Conservation (phyloP, 2,113 vertebrate genomes). For the Heterocephalus glaber region DNA sequence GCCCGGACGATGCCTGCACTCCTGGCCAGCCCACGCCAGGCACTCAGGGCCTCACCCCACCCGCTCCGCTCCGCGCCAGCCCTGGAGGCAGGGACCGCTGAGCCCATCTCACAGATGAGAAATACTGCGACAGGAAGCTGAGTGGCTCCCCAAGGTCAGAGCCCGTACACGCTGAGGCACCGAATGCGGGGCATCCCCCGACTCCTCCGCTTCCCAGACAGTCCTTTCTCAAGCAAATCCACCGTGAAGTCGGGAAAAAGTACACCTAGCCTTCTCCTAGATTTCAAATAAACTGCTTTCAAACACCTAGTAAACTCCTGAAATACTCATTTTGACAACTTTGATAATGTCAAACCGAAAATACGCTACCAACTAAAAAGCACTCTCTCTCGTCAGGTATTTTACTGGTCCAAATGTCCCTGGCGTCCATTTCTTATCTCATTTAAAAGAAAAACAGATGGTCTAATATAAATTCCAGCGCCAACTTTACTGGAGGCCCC, state of each 20-base stretch:
- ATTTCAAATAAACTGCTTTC: constrained; percentile 53
- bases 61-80: neutral
- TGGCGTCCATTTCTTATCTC: constrained; percentile 32
- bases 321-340: constrained; percentile 35
- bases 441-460: constrained; percentile 59
- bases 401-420: constrained; percentile 10
- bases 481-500: constrained; percentile 44
- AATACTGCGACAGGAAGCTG: constrained; percentile 41
- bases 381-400: constrained; percentile 45
- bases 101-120: constrained; percentile 67
- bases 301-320: constrained; percentile 45
- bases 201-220: neutral
- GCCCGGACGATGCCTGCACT: too few relatives aligned
- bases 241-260: neutral
- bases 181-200: neutral
- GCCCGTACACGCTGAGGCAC: neutral
- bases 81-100: neutral
- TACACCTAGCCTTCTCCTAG: neutral
- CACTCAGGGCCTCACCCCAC: constrained; percentile 20
- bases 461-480: constrained; percentile 54
- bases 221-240: neutral
- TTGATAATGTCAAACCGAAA: constrained; percentile 18
- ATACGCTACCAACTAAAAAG: neutral
- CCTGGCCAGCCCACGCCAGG: neutral
- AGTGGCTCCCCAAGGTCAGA: constrained; percentile 22